A percentile compares a stretch with the other conserved stretches of the same genome.
Evolutionary conservation across 2,113 vertebrate species (phyloP).

Genomic region (Dissostichus mawsoni): DNA sequence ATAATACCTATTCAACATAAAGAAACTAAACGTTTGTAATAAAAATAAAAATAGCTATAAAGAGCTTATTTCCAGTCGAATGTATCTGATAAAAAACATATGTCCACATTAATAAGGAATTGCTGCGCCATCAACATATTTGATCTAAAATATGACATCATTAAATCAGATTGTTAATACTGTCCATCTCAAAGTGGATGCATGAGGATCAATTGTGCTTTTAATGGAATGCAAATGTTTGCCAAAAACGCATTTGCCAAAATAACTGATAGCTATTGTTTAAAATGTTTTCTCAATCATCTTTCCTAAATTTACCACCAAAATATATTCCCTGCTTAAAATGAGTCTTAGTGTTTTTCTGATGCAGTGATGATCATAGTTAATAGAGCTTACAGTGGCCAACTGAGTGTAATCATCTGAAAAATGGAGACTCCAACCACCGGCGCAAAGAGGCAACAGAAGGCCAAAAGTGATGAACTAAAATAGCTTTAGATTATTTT

Average conservation of each 20-base stretch:
- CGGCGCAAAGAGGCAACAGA: conserved; percentile 18
- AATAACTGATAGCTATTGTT: too few relatives aligned
- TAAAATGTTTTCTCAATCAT: neutral
- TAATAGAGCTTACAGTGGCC: conserved; percentile 9
- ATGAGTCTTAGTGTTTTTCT: neutral
- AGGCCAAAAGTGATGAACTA: conserved; percentile 22
- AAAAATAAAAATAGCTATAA: too few relatives aligned
- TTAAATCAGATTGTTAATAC: neutral
- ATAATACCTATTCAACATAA: too few relatives aligned
- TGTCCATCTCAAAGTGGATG: neutral
- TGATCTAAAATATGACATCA: neutral
- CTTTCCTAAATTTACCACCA: too few relatives aligned
- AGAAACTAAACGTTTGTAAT: too few relatives aligned
- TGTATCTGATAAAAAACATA: too few relatives aligned
- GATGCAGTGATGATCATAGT: conserved; percentile 5
- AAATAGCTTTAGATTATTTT: conserved; percentile 30
- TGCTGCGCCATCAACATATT: neutral
- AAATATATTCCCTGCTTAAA: neutral
- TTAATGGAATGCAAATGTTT: too few relatives aligned
- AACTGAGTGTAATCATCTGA: conserved; percentile 37
- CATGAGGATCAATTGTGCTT: neutral
- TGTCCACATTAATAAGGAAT: neutral
- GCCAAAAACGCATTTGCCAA: too few relatives aligned
- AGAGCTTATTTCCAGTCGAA: too few relatives aligned
- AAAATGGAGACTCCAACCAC: conserved; percentile 23